A percentile compares a stretch with the other conserved stretches of the same genome.
These are phyloP conservation scores for Dorcus parallelipipedus DNA, from an alignment of 2,888 invertebrate genomes.

Conservation along the genomic window DNA sequence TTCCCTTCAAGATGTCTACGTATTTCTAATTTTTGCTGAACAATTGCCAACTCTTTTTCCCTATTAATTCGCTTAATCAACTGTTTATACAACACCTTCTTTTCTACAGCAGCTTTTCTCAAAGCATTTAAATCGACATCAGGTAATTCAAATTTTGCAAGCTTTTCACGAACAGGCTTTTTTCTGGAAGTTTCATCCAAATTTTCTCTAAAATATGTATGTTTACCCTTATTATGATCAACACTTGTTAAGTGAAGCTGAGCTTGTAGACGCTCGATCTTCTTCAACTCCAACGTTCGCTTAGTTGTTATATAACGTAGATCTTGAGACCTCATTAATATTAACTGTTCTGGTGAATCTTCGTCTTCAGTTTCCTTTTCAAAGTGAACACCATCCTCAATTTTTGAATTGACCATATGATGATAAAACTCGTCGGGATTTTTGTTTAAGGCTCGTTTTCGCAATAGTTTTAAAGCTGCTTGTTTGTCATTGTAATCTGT, in stretches of 20 bases:
- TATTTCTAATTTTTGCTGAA: conserved; percentile 77
- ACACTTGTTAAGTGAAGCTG: conserved; percentile 79
- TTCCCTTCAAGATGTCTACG: conserved; percentile 65
- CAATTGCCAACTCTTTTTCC: conserved; percentile 69
- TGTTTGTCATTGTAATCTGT: conserved; percentile 80
- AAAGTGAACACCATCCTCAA: conserved; percentile 60
- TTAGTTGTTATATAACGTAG: conserved; percentile 76
- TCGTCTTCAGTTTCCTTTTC: conserved; percentile 68
- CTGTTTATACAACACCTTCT: conserved; percentile 68
- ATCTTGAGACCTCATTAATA: conserved; percentile 89
- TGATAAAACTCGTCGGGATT: conserved; percentile 99
- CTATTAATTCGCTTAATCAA: conserved; percentile 72
- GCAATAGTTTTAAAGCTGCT: conserved; percentile 74
- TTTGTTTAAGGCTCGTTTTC: conserved; percentile 80
- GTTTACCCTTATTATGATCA: conserved; percentile 69
- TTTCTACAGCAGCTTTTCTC: conserved; percentile 55
- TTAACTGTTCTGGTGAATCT: conserved; percentile 78
- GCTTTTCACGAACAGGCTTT: conserved; percentile 65
- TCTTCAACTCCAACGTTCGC: conserved; percentile 76
- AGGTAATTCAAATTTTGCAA: conserved; percentile 52
- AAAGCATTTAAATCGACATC: conserved; percentile 57
- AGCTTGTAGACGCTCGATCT: conserved; percentile 71
- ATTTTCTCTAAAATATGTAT: conserved; percentile 73
- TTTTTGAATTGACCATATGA: conserved; percentile 90
- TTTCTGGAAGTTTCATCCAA: conserved; percentile 60